Percentiles rank a stretch among this genome's conserved stretches.
Evolutionary conservation across 2,888 invertebrate species (phyloP).

Genomic region (Gryllus longicercus): DNA sequence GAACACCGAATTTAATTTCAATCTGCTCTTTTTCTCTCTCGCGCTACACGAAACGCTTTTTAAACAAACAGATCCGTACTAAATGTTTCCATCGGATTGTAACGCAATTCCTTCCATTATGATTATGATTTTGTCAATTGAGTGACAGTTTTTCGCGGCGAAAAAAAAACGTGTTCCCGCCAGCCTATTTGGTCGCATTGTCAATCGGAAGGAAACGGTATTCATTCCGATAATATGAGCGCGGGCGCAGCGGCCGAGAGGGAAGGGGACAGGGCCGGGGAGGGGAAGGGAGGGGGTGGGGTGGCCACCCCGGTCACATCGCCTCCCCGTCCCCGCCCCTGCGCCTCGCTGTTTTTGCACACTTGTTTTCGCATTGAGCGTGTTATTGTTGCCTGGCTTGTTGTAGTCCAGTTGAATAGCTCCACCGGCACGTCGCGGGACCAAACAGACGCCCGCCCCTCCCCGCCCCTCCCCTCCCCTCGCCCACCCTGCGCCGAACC

Average conservation of each 20-base stretch:
- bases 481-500: neutral
- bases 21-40: neutral
- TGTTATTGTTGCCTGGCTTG: constrained; percentile 33
- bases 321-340: neutral
- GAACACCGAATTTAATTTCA: neutral
- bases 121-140: constrained; percentile 17
- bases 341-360: neutral
- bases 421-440: constrained; percentile 11
- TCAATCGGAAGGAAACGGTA: constrained; percentile 11
- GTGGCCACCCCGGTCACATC: neutral
- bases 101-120: constrained; percentile 5
- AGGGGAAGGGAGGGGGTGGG: neutral
- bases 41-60: neutral
- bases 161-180: neutral
- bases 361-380: constrained; percentile 25
- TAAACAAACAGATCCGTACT: neutral
- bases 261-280: neutral
- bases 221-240: constrained; percentile 17
- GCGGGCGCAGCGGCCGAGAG: neutral
- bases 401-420: constrained; percentile 29
- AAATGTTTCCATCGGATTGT: neutral
- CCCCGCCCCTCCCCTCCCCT: neutral
- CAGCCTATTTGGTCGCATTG: constrained; percentile 5
- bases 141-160: neutral
- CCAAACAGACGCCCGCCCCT: neutral